Evolutionary conservation across 2,797 vertebrate species (phyloP).

Genomic region (Chromis chromis): DNA sequence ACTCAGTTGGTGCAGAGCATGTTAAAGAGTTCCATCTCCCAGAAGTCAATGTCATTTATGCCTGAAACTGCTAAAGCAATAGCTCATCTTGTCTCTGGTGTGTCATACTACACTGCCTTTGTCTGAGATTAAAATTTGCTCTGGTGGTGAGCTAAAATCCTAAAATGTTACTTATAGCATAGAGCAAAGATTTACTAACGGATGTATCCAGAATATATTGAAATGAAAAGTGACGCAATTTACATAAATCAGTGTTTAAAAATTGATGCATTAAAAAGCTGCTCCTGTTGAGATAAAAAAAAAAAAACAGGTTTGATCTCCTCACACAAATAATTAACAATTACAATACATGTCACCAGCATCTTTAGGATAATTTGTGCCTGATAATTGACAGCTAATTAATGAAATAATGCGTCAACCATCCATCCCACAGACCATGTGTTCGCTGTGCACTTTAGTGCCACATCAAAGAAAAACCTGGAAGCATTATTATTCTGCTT

Average conservation of each 20-base stretch:
- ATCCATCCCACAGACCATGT: constrained; percentile 51
- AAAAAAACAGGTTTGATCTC: background rate
- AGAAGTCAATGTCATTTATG: constrained; percentile 86
- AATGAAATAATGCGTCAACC: constrained; percentile 67
- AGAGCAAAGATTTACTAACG: constrained; percentile 49
- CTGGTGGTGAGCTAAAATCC: constrained; percentile 55
- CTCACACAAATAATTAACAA: constrained; percentile 54
- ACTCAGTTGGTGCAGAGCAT: constrained; percentile 87
- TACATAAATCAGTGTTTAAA: constrained; percentile 14
- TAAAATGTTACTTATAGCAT: constrained; percentile 60
- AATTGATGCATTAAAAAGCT: background rate
- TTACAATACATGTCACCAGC: constrained; percentile 29
- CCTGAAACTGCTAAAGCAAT: constrained; percentile 81
- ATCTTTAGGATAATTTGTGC: constrained; percentile 57
- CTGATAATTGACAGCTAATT: constrained; percentile 75
- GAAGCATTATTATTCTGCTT: constrained; percentile 80
- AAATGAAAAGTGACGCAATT: constrained; percentile 18
- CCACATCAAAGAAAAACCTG: constrained; percentile 69
- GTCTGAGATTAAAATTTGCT: constrained; percentile 77
- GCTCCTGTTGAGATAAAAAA: constrained; percentile 1
- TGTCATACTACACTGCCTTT: constrained; percentile 81
- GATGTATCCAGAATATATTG: constrained; percentile 14
- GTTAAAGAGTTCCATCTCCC: constrained; percentile 84
- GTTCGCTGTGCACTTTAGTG: constrained; percentile 62
- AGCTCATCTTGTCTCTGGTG: constrained; percentile 82